Conservation (phyloP, 2,113 vertebrate genomes). For the Pagrus major region DNA sequence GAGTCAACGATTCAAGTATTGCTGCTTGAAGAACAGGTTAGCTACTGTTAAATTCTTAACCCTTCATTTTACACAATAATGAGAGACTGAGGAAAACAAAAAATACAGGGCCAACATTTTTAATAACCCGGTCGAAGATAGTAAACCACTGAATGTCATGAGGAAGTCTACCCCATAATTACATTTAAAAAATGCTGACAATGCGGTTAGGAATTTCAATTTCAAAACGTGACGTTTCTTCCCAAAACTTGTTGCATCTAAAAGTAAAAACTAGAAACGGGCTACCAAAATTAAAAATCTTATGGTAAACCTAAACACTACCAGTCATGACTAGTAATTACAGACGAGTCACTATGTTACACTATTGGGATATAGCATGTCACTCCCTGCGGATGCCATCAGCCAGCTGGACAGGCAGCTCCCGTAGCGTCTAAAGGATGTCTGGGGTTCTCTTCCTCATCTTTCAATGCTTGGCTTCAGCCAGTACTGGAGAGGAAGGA, state of each 20-base stretch:
- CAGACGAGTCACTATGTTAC: neutral
- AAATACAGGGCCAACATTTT: neutral
- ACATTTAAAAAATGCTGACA: neutral
- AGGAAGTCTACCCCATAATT: neutral
- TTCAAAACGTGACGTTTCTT: neutral
- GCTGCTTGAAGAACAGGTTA: neutral
- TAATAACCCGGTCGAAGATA: neutral
- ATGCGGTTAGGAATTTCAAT: neutral
- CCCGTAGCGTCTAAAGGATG: constrained; percentile 30
- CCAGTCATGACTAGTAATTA: neutral
- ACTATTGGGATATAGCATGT: constrained; percentile 5
- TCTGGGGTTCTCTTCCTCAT: constrained; percentile 34
- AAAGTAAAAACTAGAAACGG: neutral
- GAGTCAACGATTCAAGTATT: too few relatives aligned
- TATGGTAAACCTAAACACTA: neutral
- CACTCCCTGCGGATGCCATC: constrained; percentile 28
- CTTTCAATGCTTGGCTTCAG: constrained; percentile 45
- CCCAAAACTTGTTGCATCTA: neutral
- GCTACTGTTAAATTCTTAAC: neutral
- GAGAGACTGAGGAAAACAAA: neutral
- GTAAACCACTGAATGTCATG: neutral
- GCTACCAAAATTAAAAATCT: neutral
- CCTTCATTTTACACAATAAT: neutral
- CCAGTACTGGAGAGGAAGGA: constrained; percentile 37
- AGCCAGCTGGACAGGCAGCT: constrained; percentile 42